A percentile compares a stretch with the other conserved stretches of the same genome.
phyloP scores from a whole-genome alignment of 1,140 invertebrate genomes.

The Battus philenor region DNA sequence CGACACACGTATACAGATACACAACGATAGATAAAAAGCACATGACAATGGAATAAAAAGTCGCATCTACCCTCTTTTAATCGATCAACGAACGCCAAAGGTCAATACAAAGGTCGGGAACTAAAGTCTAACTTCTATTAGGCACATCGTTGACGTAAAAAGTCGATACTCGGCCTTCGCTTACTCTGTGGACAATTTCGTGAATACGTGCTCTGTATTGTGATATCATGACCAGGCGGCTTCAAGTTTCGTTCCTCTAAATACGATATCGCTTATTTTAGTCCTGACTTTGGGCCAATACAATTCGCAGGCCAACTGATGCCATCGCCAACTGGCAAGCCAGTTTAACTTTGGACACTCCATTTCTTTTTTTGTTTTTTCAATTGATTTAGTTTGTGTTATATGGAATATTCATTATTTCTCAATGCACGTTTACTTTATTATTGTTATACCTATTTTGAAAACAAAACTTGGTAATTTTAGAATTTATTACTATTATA shows the following conservation, averaged over 20 bases:
- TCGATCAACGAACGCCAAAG: conserved; percentile 12
- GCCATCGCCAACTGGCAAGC: conserved; percentile 47
- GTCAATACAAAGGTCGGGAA: conserved; percentile 11
- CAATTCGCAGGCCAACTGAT: conserved; percentile 52
- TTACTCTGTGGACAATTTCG: conserved; percentile 11
- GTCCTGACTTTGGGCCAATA: conserved; percentile 66
- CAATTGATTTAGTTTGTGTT: too few species aligned
- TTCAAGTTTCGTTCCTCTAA: conserved; percentile 13
- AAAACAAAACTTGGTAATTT: too few species aligned
- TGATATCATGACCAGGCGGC: conserved; percentile 2
- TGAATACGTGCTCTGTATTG: conserved; percentile 14
- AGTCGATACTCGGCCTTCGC: conserved; percentile 12
- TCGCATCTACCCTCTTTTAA: conserved; percentile 15
- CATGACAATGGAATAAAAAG: conserved; percentile 2
- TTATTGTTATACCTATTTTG: too few species aligned
- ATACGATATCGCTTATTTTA: conserved; percentile 53
- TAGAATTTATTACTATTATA: too few species aligned
- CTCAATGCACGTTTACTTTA: too few species aligned
- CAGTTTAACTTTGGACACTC: conserved; percentile 26
- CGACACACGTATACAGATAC: too few species aligned
- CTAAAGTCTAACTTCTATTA: conserved; percentile 11
- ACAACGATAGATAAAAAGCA: too few species aligned
- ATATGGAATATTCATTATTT: too few species aligned
- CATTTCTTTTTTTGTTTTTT: conserved; percentile 7
- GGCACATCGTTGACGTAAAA: conserved; percentile 12